These are phyloP conservation scores for Lagria hirta DNA, from an alignment of 2,888 invertebrate species.

Conservation along the genomic window DNA sequence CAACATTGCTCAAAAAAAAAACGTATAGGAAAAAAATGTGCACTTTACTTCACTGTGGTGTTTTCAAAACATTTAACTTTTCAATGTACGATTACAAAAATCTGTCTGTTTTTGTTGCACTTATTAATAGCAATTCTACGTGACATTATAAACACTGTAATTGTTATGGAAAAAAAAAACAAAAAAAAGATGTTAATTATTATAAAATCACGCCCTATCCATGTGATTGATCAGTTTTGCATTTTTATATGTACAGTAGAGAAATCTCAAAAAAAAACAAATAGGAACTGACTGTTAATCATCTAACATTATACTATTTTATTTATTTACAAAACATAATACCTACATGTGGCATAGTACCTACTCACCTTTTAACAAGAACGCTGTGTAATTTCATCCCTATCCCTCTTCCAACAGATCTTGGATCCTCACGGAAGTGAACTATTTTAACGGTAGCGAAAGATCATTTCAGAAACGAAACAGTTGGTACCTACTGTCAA, in stretches of 20 bases:
- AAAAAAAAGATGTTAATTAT: neutral
- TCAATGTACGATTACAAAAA: slow-evolving; percentile 7
- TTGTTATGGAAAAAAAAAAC: slow-evolving; percentile 3
- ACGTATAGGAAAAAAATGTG: slow-evolving; percentile 21
- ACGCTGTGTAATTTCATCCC: too few species aligned
- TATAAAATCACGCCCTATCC: slow-evolving; percentile 14
- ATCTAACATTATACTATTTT: too few species aligned
- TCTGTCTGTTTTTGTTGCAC: slow-evolving; percentile 1
- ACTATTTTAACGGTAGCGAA: too few species aligned
- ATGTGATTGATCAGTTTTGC: slow-evolving; percentile 28
- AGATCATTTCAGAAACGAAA: too few species aligned
- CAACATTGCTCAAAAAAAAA: slow-evolving; percentile 23
- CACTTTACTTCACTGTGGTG: slow-evolving; percentile 26
- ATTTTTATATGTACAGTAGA: slow-evolving; percentile 30
- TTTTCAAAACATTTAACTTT: slow-evolving; percentile 10
- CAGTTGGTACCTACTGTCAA: too few species aligned
- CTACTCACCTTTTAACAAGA: too few species aligned
- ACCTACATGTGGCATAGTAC: too few species aligned
- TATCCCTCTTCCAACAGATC: too few species aligned
- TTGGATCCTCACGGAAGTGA: too few species aligned
- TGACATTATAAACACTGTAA: slow-evolving; percentile 11
- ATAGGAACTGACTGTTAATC: too few species aligned
- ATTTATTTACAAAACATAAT: too few species aligned
- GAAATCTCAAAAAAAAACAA: slow-evolving; percentile 7
- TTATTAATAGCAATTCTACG: slow-evolving; percentile 4